Conservation (phyloP, 2,113 vertebrate genomes). For the Tyto alba region DNA sequence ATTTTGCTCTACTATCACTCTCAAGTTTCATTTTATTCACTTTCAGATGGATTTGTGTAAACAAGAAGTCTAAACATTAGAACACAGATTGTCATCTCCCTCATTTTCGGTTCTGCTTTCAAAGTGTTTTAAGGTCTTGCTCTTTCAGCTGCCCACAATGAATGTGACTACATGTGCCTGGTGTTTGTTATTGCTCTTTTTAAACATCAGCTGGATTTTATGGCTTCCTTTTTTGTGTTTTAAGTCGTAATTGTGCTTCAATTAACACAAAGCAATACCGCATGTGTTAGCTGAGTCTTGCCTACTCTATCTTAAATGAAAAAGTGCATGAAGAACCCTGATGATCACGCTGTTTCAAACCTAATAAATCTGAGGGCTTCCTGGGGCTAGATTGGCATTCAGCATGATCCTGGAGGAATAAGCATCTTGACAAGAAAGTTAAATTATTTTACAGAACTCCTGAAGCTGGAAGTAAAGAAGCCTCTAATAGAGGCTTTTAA, state of each 20-base stretch:
- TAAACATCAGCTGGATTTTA: neutral
- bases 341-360: neutral
- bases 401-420: neutral
- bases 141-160: neutral
- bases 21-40: constrained; percentile 37
- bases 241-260: neutral
- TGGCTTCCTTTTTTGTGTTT: neutral
- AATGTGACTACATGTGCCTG: neutral
- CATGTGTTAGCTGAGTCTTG: neutral
- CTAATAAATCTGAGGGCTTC: neutral
- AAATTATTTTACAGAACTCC: constrained; percentile 42
- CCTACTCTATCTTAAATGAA: neutral
- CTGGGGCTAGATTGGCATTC: neutral
- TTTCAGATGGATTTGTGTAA: constrained; percentile 15
- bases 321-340: neutral
- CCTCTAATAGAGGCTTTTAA: constrained; percentile 32
- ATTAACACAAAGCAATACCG: neutral
- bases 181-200: neutral
- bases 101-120: neutral
- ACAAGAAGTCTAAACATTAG: neutral
- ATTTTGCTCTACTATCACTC: neutral
- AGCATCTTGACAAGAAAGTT: constrained; percentile 33
- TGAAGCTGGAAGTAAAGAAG: constrained; percentile 19
- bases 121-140: neutral
- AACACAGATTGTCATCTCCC: neutral